Evolutionary conservation across 2,113 vertebrate genomes (phyloP).

Genomic region (Pica pica): DNA sequence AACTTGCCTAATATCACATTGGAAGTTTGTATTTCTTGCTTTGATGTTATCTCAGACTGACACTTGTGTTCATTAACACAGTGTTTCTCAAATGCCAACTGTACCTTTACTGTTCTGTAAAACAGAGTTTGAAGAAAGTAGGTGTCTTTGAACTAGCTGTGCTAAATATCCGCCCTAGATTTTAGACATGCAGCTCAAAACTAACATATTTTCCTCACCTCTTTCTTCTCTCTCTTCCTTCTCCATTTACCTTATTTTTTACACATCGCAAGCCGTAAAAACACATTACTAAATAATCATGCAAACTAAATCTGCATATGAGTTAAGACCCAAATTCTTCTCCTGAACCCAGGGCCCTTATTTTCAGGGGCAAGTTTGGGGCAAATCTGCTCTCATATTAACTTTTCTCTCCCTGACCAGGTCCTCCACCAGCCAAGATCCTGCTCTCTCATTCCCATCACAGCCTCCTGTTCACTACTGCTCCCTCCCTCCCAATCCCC

Average conservation of each 20-base stretch:
- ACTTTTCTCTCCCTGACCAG: not conserved
- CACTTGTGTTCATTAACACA: not conserved
- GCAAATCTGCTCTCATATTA: not conserved
- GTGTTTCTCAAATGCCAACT: not conserved
- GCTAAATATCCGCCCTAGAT: slow-evolving; percentile 56
- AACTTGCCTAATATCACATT: not conserved
- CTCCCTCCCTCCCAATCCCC: not conserved
- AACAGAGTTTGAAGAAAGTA: slow-evolving; percentile 8
- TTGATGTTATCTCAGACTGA: slow-evolving; percentile 8
- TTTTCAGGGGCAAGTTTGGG: not conserved
- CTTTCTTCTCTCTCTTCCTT: not conserved
- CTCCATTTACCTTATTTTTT: not conserved
- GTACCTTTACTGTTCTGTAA: not conserved
- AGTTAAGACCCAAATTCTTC: not conserved
- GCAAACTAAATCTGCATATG: not conserved
- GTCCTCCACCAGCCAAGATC: not conserved
- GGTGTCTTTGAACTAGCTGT: slow-evolving; percentile 43
- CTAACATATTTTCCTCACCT: not conserved
- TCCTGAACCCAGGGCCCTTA: not conserved
- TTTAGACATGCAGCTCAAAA: slow-evolving; percentile 13
- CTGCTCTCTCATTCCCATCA: not conserved
- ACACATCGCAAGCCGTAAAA: not conserved
- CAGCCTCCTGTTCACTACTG: not conserved
- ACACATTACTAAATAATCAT: not conserved
- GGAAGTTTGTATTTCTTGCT: not conserved